A percentile compares a stretch with the other conserved stretches of the same genome.
Evolutionary conservation across 2,113 vertebrate genomes (phyloP).

Genomic region (Nestor notabilis): DNA sequence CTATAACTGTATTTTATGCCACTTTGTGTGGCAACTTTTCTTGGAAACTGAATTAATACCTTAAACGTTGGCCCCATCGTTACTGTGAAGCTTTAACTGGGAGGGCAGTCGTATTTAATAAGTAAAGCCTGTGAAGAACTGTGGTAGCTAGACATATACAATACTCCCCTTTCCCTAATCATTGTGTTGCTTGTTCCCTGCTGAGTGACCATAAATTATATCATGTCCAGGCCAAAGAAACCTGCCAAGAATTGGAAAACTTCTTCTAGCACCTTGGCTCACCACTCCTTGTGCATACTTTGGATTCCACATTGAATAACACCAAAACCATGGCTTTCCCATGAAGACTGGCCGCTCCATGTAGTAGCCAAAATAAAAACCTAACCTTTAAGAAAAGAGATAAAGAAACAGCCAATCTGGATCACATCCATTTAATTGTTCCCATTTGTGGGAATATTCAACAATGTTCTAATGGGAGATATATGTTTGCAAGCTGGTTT

Average conservation of each 20-base stretch:
- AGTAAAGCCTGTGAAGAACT: background rate
- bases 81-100: background rate
- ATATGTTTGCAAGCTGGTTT: background rate
- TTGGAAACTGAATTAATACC: background rate
- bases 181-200: background rate
- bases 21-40: background rate
- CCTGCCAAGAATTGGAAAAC: fast-evolving
- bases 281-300: background rate
- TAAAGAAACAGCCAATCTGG: background rate
- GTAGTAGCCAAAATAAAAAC: background rate
- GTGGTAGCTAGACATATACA: background rate
- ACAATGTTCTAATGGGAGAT: background rate
- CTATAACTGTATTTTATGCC: background rate
- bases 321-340: background rate
- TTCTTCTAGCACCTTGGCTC: background rate
- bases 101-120: background rate
- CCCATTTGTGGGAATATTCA: background rate
- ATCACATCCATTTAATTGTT: background rate
- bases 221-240: background rate
- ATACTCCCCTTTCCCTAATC: background rate
- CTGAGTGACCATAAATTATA: background rate
- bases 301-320: background rate
- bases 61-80: background rate
- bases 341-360: background rate
- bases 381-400: background rate